Base-by-base conservation (phyloP, 2,797 vertebrate species). In the Melanotaenia nigrans region DNA sequence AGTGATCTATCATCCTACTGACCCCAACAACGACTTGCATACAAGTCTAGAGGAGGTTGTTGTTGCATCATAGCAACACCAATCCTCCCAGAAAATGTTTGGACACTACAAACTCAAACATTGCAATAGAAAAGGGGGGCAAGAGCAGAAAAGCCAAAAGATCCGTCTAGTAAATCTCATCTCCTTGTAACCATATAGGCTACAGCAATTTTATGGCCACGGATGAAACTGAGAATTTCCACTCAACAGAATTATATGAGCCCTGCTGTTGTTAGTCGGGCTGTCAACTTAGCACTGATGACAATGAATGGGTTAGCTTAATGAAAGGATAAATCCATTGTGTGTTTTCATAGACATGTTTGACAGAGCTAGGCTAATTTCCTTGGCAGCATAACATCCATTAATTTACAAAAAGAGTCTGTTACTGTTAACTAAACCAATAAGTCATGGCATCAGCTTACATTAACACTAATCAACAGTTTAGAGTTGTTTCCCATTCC, bases 331-430 rank as follows among this genome's bases (percentile, higher is more conserved):
- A 87, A 89, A 89, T 87, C 87, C 81, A 87, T 85, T 65, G 66
- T 75, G 78, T 82, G 87, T 84, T 90, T 87, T 89, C 88, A 86
- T 74, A 79, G 89, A 79, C 84, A 70, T 85, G 86, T 88, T 85
- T 86, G 87, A 89, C 88, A 83, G 79, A 82, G 87, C 85, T 78
- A 66, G 77, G 84, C 83, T 86, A 89, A 90, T 88, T 87, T 89
- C 67, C 70, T 73, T 83, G 82, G 78, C 83, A 82, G 84, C 79
- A 62, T 59, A 75, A 77, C 78, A 45, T 78, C 84, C 70, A 91
- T 89, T 87, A 74, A 86, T 87, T 85, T 73, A 70, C 13, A 0
- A 70, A 84, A 79, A 69, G 75, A 74, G 80, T 74, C 78, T 75
- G 77, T 81, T 74, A 75, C 59, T 54, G 78, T 91, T 89, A 81